These are phyloP conservation scores for Drosophila erecta DNA, from an alignment of 1,140 invertebrate genomes.

Conservation along the genomic window DNA sequence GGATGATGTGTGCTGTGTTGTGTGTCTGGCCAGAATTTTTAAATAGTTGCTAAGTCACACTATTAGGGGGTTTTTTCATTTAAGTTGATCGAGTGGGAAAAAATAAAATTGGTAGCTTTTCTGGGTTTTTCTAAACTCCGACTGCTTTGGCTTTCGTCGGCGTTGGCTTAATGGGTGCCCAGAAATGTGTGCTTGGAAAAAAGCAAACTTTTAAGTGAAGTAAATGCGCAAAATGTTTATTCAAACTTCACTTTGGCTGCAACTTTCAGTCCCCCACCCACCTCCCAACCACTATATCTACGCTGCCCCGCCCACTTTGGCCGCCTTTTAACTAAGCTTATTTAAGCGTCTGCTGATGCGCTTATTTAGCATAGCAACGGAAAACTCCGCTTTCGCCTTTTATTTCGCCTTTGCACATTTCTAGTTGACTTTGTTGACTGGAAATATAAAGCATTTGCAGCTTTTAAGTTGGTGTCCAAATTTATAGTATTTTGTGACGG, in stretches of 20 bases:
- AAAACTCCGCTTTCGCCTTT: slow-evolving; percentile 11
- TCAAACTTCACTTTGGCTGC: slow-evolving; percentile 78
- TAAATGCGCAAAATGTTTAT: slow-evolving; percentile 83
- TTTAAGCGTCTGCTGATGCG: slow-evolving; percentile 64
- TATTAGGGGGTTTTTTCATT: slow-evolving; percentile 58
- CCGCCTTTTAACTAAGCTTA: slow-evolving; percentile 76
- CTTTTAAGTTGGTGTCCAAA: slow-evolving; percentile 42
- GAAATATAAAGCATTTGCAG: slow-evolving; percentile 58
- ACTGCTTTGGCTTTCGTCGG: slow-evolving; percentile 17
- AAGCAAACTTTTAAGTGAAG: slow-evolving; percentile 77
- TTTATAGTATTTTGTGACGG: too few species aligned
- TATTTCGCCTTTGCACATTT: slow-evolving; percentile 22
- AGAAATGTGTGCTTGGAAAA: slow-evolving; percentile 72
- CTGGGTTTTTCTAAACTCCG: slow-evolving; percentile 38
- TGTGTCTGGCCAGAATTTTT: slow-evolving; percentile 62
- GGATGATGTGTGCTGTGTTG: slow-evolving; percentile 7
- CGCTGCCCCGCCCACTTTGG: slow-evolving; percentile 12
- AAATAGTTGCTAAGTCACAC: slow-evolving; percentile 74
- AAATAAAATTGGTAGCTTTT: slow-evolving; percentile 47
- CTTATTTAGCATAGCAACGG: slow-evolving; percentile 68
- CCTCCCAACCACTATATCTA: too few species aligned
- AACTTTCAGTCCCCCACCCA: slow-evolving; percentile 42
- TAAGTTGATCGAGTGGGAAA: slow-evolving; percentile 40
- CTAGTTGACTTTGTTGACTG: slow-evolving; percentile 59
- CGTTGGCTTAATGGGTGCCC: slow-evolving; percentile 66